These are phyloP conservation scores for Danionella cerebrum DNA, from an alignment of 2,113 vertebrate species.

Conservation along the genomic window DNA sequence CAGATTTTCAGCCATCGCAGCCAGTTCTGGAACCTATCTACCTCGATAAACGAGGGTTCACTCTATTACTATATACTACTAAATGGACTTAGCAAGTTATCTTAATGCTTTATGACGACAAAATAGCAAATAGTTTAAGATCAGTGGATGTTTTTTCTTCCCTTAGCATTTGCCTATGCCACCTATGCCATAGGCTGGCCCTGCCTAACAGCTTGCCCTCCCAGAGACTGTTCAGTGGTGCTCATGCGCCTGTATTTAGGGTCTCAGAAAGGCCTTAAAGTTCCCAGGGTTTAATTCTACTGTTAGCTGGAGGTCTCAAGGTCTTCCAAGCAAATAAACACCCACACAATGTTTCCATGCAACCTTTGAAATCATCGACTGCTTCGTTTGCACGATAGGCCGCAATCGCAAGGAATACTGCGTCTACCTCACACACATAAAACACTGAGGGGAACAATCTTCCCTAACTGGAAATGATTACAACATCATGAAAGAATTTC, in stretches of 20 bases:
- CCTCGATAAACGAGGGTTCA: no score
- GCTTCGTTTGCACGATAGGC: background rate
- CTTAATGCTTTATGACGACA: no score
- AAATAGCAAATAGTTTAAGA: no score
- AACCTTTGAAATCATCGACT: background rate
- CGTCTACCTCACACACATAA: conserved; percentile 16
- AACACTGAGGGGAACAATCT: background rate
- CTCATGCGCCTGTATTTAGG: background rate
- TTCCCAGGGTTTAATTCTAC: conserved; percentile 3
- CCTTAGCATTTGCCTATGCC: no score
- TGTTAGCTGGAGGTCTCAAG: background rate
- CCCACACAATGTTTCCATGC: background rate
- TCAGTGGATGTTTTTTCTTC: no score
- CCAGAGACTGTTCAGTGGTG: background rate
- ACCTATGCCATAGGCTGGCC: no score
- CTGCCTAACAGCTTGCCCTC: background rate
- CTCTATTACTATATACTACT: no score
- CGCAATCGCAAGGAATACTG: background rate
- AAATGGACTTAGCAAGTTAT: no score
- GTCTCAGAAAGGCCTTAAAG: background rate
- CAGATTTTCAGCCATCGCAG: no score
- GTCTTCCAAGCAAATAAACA: conserved; percentile 28
- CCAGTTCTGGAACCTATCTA: no score
- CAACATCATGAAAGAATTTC: conserved; percentile 40
- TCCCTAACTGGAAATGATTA: conserved; percentile 34